Evolutionary conservation across 1,140 invertebrate species (phyloP).

Genomic region (Heliothis subflexa): DNA sequence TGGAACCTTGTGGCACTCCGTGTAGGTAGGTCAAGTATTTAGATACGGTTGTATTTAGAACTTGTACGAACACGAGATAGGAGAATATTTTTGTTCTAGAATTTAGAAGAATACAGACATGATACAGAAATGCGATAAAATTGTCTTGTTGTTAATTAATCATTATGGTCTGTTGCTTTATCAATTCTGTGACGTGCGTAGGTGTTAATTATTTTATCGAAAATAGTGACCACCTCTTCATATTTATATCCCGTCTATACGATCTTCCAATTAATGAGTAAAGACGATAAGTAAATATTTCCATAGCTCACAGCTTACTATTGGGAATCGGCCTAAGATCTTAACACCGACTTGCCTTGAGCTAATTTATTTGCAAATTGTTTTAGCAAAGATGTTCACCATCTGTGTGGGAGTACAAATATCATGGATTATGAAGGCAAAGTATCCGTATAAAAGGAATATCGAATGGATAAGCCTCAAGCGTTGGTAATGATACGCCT

Average conservation of each 20-base stretch:
- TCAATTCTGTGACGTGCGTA: too few species aligned
- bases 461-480: constrained; percentile 27
- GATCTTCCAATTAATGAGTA: not conserved
- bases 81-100: not conserved
- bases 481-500: constrained; percentile 26
- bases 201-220: too few species aligned
- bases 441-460: constrained; percentile 29
- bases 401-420: constrained; percentile 48
- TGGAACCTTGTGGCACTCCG: constrained; percentile 60
- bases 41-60: not conserved
- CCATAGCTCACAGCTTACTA: constrained; percentile 1
- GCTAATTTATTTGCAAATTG: constrained; percentile 53
- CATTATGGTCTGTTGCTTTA: not conserved
- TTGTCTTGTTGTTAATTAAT: too few species aligned
- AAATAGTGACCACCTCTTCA: too few species aligned
- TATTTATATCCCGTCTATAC: not conserved
- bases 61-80: not conserved
- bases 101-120: too few species aligned
- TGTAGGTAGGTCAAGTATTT: constrained; percentile 56
- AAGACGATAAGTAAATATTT: not conserved
- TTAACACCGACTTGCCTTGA: constrained; percentile 54
- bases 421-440: constrained; percentile 38
- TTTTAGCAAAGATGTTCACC: constrained; percentile 47
- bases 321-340: constrained; percentile 43
- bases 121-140: too few species aligned